Conservation (phyloP, 2,888 invertebrate species). For the Standfussiana lucernea region DNA sequence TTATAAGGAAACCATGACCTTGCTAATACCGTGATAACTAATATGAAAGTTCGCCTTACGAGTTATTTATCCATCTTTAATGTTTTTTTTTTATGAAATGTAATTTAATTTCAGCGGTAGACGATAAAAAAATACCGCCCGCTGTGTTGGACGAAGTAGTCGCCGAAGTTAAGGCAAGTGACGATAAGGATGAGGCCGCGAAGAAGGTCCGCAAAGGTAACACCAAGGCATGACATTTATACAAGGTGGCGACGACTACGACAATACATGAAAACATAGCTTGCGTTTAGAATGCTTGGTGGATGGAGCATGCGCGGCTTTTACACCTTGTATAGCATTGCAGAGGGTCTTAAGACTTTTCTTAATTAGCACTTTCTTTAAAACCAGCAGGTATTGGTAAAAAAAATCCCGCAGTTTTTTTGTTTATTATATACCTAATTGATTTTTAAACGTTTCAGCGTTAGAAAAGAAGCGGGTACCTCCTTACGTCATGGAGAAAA, state of each 20-base stretch:
- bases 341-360: background rate
- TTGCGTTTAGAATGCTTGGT: no score
- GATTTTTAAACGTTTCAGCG: constrained; percentile 20
- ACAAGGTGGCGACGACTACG: background rate
- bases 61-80: no score
- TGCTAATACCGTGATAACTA: background rate
- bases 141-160: constrained; percentile 33
- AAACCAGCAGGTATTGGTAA: background rate
- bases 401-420: background rate
- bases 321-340: no score
- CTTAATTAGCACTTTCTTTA: background rate
- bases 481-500: constrained; percentile 35
- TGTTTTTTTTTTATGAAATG: background rate
- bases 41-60: no score
- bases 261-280: background rate
- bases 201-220: constrained; percentile 49
- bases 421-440: background rate
- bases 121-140: constrained; percentile 12
- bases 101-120: constrained; percentile 37
- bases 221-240: background rate
- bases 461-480: constrained; percentile 24
- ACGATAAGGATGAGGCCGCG: constrained; percentile 10
- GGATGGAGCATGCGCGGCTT: no score
- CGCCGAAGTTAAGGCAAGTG: constrained; percentile 12
- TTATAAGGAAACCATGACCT: background rate